Percentiles rank a stretch among this genome's conserved stretches.
Evolutionary conservation across 2,888 invertebrate species (phyloP).

Genomic region (Dolomedes plantarius): DNA sequence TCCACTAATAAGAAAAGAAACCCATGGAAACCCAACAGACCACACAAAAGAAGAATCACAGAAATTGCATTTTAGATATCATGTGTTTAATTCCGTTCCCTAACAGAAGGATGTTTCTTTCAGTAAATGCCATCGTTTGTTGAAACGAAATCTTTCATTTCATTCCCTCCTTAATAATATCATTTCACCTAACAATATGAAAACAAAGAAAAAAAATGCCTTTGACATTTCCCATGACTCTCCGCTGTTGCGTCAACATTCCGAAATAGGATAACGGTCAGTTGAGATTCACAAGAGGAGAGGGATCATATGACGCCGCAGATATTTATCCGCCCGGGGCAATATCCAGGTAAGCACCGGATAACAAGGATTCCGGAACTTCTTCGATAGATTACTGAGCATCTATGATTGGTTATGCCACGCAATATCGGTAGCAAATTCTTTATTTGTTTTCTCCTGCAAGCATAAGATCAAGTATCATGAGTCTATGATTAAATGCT

Average conservation of each 20-base stretch:
- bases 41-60: no score
- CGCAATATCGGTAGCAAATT: slow-evolving; percentile 15
- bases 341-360: slow-evolving; percentile 51
- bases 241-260: slow-evolving; percentile 12
- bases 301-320: slow-evolving; percentile 58
- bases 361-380: slow-evolving; percentile 40
- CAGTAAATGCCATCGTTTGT: no score
- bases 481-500: no score
- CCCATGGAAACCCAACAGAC: no score
- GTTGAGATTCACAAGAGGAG: slow-evolving; percentile 16
- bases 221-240: not conserved
- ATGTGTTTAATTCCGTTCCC: no score
- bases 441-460: not conserved
- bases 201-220: not conserved
- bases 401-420: slow-evolving; percentile 57
- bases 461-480: no score
- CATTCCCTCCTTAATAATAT: not conserved
- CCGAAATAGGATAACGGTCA: slow-evolving; percentile 62
- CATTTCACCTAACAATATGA: not conserved
- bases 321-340: slow-evolving; percentile 52
- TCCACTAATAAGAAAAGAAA: no score
- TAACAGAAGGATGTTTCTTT: no score
- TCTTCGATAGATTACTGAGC: slow-evolving; percentile 39
- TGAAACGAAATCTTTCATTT: no score
- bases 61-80: no score